phyloP scores from a whole-genome alignment of 2,797 vertebrate genomes.

The Scleropages formosus region DNA sequence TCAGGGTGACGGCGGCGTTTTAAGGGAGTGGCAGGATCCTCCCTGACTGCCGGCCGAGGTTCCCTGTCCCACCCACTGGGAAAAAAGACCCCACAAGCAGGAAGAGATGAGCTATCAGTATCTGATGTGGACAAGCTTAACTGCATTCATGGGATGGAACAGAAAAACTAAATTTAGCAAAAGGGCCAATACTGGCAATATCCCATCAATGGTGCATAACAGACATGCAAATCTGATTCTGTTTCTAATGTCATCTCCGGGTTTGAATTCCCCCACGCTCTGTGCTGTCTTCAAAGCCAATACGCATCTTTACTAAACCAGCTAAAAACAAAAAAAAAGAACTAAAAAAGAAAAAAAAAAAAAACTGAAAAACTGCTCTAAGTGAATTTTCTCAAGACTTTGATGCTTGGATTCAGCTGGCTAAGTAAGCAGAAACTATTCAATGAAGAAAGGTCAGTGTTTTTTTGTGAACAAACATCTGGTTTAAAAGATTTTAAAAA shows the following conservation, averaged over 20 bases:
- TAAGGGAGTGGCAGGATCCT: slow-evolving; percentile 73
- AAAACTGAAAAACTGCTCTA: too few species aligned
- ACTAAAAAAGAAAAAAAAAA: background rate
- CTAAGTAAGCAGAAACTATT: slow-evolving; percentile 17
- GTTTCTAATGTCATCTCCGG: slow-evolving; percentile 10
- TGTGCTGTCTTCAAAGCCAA: background rate
- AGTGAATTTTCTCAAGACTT: too few species aligned
- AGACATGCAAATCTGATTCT: slow-evolving; percentile 2
- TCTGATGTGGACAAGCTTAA: background rate
- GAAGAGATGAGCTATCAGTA: background rate
- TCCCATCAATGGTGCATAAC: background rate
- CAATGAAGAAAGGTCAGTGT: slow-evolving; percentile 14
- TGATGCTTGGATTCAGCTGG: background rate
- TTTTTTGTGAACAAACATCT: slow-evolving; percentile 31
- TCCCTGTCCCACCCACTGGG: slow-evolving; percentile 61
- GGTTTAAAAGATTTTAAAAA: background rate
- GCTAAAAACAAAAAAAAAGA: background rate
- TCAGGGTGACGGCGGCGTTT: slow-evolving; percentile 72
- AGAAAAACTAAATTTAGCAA: background rate
- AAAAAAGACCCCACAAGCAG: slow-evolving; percentile 24
- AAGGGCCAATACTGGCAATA: background rate
- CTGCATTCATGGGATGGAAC: background rate
- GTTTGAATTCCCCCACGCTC: slow-evolving; percentile 8
- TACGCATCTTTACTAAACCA: background rate
- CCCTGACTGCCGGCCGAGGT: slow-evolving; percentile 67